Evolutionary conservation across 2,888 invertebrate species (phyloP).

Genomic region (Andrena dorsata): DNA sequence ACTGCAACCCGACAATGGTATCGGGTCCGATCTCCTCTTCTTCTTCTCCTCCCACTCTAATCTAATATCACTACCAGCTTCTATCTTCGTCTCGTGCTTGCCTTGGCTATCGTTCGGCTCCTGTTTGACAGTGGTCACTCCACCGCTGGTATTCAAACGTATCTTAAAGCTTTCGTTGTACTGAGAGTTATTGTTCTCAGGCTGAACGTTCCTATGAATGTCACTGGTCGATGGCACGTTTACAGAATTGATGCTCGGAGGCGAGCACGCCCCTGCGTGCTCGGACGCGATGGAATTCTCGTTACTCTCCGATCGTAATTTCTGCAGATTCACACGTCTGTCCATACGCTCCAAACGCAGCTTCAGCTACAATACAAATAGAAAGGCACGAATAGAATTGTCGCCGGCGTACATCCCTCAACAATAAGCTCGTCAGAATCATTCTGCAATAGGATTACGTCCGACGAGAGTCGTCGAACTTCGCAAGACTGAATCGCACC

Average conservation of each 20-base stretch:
- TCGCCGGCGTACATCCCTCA: fast-evolving
- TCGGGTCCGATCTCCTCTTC: conserved; percentile 80
- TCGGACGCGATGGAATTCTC: conserved; percentile 79
- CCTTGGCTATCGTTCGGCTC: conserved; percentile 77
- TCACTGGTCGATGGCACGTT: conserved; percentile 77
- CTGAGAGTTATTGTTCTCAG: conserved; percentile 76
- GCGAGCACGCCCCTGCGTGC: conserved; percentile 79
- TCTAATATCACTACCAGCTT: conserved; percentile 67
- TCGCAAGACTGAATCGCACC: too few species aligned
- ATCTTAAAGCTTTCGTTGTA: conserved; percentile 83
- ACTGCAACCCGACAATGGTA: conserved; percentile 69
- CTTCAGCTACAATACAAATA: conserved; percentile 87
- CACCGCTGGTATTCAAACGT: conserved; percentile 82
- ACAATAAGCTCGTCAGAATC: too few species aligned
- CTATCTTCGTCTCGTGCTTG: conserved; percentile 78
- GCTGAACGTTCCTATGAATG: conserved; percentile 71
- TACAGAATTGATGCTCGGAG: conserved; percentile 78
- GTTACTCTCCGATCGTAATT: conserved; percentile 80
- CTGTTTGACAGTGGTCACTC: conserved; percentile 83
- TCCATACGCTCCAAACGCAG: conserved; percentile 90
- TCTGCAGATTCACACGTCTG: conserved; percentile 86
- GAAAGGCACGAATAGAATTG: too few species aligned
- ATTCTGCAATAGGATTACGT: too few species aligned
- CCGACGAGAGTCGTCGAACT: too few species aligned
- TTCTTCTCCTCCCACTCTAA: conserved; percentile 82